These are phyloP conservation scores for Anniella stebbinsi DNA, from an alignment of 2,797 vertebrate species.

Conservation along the genomic window DNA sequence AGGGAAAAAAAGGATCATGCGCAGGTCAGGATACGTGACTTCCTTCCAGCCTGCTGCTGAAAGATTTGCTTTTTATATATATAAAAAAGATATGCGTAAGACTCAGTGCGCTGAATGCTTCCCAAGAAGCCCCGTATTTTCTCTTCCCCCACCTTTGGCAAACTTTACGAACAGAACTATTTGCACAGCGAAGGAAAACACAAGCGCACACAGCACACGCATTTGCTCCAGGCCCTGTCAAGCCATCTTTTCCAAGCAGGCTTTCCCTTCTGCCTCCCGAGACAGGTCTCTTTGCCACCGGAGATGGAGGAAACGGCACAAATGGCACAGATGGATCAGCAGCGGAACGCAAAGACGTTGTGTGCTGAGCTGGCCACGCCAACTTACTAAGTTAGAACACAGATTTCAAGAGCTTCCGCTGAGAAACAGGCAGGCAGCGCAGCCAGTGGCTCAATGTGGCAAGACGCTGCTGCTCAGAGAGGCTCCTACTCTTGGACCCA, in stretches of 20 bases:
- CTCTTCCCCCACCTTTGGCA: background rate
- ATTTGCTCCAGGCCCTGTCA: background rate
- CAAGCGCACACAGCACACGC: no score
- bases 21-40: slow-evolving; percentile 54
- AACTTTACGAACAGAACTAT: background rate
- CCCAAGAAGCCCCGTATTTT: slow-evolving; percentile 51
- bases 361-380: slow-evolving; percentile 16
- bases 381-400: background rate
- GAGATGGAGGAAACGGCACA: slow-evolving; percentile 61
- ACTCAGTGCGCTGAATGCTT: slow-evolving; percentile 8
- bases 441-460: slow-evolving; percentile 62
- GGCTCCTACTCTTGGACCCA: slow-evolving; percentile 23
- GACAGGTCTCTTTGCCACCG: slow-evolving; percentile 43
- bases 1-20: slow-evolving; percentile 60
- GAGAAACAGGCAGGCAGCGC: slow-evolving; percentile 19
- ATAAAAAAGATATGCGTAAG: background rate
- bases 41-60: slow-evolving; percentile 57
- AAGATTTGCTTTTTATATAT: slow-evolving; percentile 31
- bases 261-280: background rate
- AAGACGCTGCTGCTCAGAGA: slow-evolving; percentile 50
- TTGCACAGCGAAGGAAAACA: background rate
- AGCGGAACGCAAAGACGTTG: slow-evolving; percentile 30
- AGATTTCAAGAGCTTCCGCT: slow-evolving; percentile 4
- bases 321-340: slow-evolving; percentile 12
- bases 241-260: background rate